Evolutionary conservation across 1,140 invertebrate genomes (phyloP).

Genomic region (Aphis gossypii): DNA sequence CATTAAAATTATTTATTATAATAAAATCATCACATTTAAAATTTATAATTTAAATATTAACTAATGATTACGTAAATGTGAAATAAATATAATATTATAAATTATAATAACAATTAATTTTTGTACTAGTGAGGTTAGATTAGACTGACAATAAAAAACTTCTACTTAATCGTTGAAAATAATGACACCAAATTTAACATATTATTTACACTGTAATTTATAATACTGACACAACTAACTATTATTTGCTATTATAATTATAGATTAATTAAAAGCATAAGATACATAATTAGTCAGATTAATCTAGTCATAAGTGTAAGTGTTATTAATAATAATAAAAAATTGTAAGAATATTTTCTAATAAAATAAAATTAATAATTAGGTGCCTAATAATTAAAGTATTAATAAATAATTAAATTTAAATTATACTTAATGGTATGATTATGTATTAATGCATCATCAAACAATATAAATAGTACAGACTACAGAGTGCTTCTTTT

Average conservation of each 20-base stretch:
- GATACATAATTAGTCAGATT: background rate
- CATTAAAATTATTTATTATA: background rate
- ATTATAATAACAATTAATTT: too few species aligned
- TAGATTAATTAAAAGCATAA: background rate
- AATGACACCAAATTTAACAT: background rate
- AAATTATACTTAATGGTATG: background rate
- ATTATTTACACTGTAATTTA: background rate
- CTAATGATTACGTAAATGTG: background rate
- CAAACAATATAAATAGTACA: background rate
- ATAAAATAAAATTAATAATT: background rate
- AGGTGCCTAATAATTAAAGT: background rate
- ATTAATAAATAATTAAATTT: background rate
- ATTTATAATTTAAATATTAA: background rate
- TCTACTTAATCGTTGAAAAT: background rate
- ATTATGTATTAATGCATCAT: background rate
- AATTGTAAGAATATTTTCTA: background rate
- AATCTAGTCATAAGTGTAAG: background rate
- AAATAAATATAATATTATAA: too few species aligned
- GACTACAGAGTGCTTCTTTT: background rate
- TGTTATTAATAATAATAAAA: background rate
- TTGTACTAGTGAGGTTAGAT: background rate
- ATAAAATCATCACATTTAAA: background rate
- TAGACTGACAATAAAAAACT: background rate
- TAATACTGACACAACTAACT: background rate
- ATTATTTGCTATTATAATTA: background rate